Conservation (phyloP, 2,113 vertebrate genomes). For the Istiophorus platypterus region DNA sequence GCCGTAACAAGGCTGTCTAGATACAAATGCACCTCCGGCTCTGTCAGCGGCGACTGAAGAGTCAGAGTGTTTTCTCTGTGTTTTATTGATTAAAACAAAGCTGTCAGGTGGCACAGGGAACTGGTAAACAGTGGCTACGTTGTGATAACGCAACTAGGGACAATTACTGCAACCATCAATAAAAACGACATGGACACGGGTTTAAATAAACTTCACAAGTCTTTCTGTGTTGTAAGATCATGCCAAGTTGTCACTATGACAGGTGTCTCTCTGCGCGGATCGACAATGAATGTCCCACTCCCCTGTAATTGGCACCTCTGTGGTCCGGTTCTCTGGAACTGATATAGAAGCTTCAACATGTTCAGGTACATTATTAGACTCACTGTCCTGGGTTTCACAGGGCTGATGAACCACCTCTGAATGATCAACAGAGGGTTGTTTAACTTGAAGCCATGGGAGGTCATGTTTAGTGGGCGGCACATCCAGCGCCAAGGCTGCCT, state of each 20-base stretch:
- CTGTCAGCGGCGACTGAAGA: constrained; percentile 44
- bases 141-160: constrained; percentile 42
- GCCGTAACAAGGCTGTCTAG: constrained; percentile 49
- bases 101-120: constrained; percentile 34
- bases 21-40: constrained; percentile 55
- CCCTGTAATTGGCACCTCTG: constrained; percentile 21
- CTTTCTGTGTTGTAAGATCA: constrained; percentile 56
- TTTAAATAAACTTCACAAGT: constrained; percentile 34
- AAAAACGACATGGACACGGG: constrained; percentile 15
- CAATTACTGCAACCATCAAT: constrained; percentile 56
- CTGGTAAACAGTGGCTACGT: constrained; percentile 8
- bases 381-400: constrained; percentile 25
- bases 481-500: constrained; percentile 66
- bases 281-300: constrained; percentile 61
- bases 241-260: constrained; percentile 69
- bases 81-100: constrained; percentile 57
- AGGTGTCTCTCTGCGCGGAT: constrained; percentile 60
- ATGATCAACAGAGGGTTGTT: constrained; percentile 54
- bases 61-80: constrained; percentile 40
- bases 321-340: constrained; percentile 26
- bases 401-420: constrained; percentile 13
- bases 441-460: constrained; percentile 51
- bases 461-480: constrained; percentile 62
- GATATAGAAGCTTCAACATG: constrained; percentile 26
- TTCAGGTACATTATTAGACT: constrained; percentile 10